Evolutionary conservation across 2,113 vertebrate genomes (phyloP), one percentile per base, ranked within the genome.

Genomic region (Barbus barbus): DNA sequence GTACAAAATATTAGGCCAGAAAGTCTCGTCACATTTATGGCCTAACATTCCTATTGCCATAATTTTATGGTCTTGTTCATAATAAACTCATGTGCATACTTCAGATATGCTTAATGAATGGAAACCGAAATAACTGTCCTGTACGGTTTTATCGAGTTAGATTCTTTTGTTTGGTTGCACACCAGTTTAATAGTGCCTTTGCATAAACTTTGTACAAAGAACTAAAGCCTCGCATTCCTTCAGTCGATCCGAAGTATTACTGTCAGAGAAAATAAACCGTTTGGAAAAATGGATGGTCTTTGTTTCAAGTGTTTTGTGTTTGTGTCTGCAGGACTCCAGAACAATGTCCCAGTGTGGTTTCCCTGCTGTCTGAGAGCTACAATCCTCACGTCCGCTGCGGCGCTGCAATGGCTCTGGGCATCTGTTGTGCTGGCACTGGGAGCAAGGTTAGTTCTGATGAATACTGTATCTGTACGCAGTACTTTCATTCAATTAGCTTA

Each of bases 301-400:
- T 67, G 4, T 3, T 31, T 63, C 33, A 51, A 67, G 61, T 81
- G 41, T 71, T 5, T 36, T 71, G 77, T 65, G 81, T 44, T 1
- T 81, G 85, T 90, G 86, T 87, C n/a, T 86, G 46, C 87, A 99
- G 98, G 93, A 99, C 98, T 76, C 97, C 98, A 20, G 98, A 99
- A 87, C 98, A 99, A 84, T 99, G 98, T 88, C 98, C 98, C 0
- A 99, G 98, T 0, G 98, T 99, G 36, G 98, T 99, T 81, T 99
- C 98, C 14, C 92, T 99, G 80, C 89, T 99, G 90, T 99, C 98
- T 0, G 98, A 99, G 93, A 99, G 98, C 94, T 99, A 99, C 91
- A 99, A 99, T 82, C 98, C 98, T 51, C 98, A 99, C 0, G 98
- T 99, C 81, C 97, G 98, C 80, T 99, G 97, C 3, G 98, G 98